A percentile compares a stretch with the other conserved stretches of the same genome.
phyloP scores from a whole-genome alignment of 2,113 vertebrate species.

The Bubo bubo region DNA sequence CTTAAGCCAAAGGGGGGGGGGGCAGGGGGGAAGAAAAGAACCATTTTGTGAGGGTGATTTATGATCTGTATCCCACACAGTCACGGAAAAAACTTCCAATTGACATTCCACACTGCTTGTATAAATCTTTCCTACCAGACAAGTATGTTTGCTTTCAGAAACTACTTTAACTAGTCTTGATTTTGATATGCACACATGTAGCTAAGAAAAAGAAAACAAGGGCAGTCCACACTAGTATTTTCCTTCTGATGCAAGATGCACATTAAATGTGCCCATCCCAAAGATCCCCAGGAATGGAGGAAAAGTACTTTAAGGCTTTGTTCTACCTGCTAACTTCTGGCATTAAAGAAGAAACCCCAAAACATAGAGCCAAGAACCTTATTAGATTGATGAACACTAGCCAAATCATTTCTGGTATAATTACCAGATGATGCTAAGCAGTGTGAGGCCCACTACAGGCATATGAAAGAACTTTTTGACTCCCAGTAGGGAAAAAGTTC shows the following conservation, averaged over 20 bases:
- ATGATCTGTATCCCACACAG: neutral
- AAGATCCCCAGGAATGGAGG: neutral
- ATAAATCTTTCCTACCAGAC: neutral
- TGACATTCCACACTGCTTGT: neutral
- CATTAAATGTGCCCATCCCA: neutral
- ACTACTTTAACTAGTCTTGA: neutral
- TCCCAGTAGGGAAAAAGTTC: neutral
- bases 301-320: neutral
- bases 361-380: neutral
- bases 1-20: rapidly evolving
- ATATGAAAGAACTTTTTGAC: neutral
- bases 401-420: neutral
- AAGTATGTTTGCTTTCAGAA: neutral
- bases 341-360: neutral
- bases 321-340: neutral
- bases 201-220: neutral
- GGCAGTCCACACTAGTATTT: neutral
- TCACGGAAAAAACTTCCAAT: neutral
- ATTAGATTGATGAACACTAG: neutral
- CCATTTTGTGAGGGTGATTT: neutral
- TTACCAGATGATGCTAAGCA: neutral
- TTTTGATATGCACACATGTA: neutral
- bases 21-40: neutral
- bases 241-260: neutral
- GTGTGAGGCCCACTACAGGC: neutral